These are phyloP conservation scores for Tragulus kanchil DNA, from an alignment of 2,113 vertebrate genomes.

Conservation along the genomic window DNA sequence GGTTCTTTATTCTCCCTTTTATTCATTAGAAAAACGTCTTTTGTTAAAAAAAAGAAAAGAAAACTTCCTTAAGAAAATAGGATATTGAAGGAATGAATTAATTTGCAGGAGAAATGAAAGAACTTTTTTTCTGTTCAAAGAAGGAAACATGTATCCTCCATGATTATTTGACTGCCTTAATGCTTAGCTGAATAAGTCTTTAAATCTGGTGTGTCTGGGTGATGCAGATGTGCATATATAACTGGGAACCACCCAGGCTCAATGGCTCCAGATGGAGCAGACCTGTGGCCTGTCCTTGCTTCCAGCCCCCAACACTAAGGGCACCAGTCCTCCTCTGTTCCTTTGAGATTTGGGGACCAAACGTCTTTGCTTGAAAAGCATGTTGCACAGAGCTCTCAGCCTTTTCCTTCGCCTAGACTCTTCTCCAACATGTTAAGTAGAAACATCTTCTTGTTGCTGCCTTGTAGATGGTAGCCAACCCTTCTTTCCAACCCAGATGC, in stretches of 20 bases:
- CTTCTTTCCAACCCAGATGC: slow-evolving; percentile 69
- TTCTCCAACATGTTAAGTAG: background rate
- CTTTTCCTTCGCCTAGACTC: background rate
- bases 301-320: background rate
- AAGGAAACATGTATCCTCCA: background rate
- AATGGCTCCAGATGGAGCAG: background rate
- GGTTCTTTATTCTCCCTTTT: background rate
- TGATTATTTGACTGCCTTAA: background rate
- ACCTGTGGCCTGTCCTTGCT: background rate
- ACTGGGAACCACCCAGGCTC: background rate
- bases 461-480: slow-evolving; percentile 19
- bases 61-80: slow-evolving; percentile 20
- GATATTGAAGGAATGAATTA: background rate
- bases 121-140: background rate
- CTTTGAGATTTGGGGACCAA: background rate
- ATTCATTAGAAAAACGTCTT: background rate
- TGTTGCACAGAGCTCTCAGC: background rate
- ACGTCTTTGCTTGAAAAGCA: background rate
- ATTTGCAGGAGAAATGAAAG: background rate
- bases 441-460: background rate
- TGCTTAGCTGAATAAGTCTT: background rate
- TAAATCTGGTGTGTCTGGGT: too few relatives aligned
- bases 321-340: background rate
- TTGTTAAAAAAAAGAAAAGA: background rate
- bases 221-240: background rate